These are phyloP conservation scores for Hirtodrosophila histrioides DNA, from an alignment of 2,888 invertebrate species.

Conservation along the genomic window DNA sequence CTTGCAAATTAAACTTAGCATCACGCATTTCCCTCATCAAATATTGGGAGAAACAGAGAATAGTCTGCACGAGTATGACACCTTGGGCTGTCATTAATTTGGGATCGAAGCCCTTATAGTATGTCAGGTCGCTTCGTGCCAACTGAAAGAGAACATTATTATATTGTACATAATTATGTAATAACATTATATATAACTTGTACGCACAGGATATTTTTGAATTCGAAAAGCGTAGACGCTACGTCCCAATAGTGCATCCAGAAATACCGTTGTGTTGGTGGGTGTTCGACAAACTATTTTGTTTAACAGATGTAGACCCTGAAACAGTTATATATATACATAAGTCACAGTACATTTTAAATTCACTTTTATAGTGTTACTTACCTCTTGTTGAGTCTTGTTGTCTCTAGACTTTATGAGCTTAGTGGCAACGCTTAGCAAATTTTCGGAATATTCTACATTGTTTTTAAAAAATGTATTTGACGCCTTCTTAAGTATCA, in stretches of 20 bases:
- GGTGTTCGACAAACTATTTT: constrained; percentile 45
- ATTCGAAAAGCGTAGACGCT: constrained; percentile 18
- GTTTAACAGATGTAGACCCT: constrained; percentile 29
- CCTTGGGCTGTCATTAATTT: constrained; percentile 21
- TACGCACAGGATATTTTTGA: constrained; percentile 27
- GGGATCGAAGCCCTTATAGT: constrained; percentile 25
- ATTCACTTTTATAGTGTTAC: background rate
- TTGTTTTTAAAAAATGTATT: constrained; percentile 5
- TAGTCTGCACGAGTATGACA: constrained; percentile 24
- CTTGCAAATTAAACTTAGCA: constrained; percentile 17
- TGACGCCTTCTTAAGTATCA: constrained; percentile 24
- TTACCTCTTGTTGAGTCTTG: constrained; percentile 7
- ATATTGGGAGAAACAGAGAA: constrained; percentile 32
- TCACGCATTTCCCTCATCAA: constrained; percentile 19
- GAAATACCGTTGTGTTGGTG: constrained; percentile 3
- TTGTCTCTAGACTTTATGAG: constrained; percentile 4
- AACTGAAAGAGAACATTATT: constrained; percentile 20
- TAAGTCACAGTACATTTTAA: background rate
- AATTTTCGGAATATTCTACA: background rate
- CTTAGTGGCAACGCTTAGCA: constrained; percentile 7
- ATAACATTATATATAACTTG: background rate
- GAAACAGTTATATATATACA: background rate
- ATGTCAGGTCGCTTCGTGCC: constrained; percentile 34
- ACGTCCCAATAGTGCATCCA: constrained; percentile 40
- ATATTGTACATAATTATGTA: background rate